A percentile compares a stretch with the other conserved stretches of the same genome.
Evolutionary conservation across 2,797 vertebrate genomes (phyloP).

Genomic region (Artibeus jamaicensis): DNA sequence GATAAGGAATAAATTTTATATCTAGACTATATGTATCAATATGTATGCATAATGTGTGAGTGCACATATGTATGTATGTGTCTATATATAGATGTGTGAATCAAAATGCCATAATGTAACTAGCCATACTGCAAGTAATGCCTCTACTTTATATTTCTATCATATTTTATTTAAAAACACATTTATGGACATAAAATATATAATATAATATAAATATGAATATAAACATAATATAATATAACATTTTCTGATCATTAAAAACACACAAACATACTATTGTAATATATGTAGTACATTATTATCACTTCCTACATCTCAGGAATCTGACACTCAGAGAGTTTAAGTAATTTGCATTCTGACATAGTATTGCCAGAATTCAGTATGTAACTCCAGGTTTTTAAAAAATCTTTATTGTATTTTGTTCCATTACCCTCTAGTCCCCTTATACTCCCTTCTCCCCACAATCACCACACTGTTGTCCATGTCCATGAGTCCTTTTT

Average conservation of each 20-base stretch:
- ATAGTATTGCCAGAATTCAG: background rate
- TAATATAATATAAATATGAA: background rate
- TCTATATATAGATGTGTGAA: background rate
- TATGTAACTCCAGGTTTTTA: background rate
- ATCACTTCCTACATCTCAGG: background rate
- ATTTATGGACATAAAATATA: background rate
- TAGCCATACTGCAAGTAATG: background rate
- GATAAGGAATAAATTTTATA: conserved; percentile 1
- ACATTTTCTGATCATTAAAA: background rate
- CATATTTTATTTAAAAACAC: background rate
- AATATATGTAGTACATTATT: background rate
- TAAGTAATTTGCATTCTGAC: background rate
- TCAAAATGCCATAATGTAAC: background rate
- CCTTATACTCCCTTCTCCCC: too few species aligned
- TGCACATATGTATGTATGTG: background rate
- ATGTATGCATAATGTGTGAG: background rate
- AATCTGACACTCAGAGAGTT: background rate
- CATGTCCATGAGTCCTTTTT: too few species aligned
- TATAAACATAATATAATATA: too few species aligned
- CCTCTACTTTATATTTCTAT: background rate
- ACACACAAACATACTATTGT: background rate
- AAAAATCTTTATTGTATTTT: background rate
- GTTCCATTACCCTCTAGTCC: background rate
- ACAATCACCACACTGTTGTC: too few species aligned
- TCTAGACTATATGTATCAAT: background rate